A percentile compares a stretch with the other conserved stretches of the same genome.
Evolutionary conservation across 2,113 vertebrate genomes (phyloP).

Genomic region (Anas platyrhynchos): DNA sequence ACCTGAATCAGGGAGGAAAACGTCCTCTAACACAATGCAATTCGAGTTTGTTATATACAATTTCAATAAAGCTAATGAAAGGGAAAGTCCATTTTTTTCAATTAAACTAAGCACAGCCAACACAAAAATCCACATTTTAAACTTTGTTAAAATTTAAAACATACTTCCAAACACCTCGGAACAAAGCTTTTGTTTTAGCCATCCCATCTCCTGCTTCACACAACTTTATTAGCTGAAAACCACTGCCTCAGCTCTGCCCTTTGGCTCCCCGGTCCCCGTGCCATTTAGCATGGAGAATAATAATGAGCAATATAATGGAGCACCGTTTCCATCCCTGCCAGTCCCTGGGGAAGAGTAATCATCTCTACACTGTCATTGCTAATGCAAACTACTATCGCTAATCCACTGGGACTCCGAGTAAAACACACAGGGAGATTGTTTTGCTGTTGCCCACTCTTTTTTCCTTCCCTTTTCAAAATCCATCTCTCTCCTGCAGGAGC

Average conservation of each 20-base stretch:
- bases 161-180: background rate
- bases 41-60: background rate
- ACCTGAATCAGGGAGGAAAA: background rate
- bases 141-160: background rate
- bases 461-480: background rate
- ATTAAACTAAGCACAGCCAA: background rate
- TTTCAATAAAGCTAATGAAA: background rate
- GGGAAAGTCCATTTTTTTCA: background rate
- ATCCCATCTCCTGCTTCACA: constrained; percentile 16
- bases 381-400: constrained; percentile 43
- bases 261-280: constrained; percentile 25
- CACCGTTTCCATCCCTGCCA: constrained; percentile 21
- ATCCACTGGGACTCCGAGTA: constrained; percentile 18
- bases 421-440: constrained; percentile 44
- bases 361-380: constrained; percentile 49
- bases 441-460: background rate
- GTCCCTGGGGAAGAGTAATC: constrained; percentile 62
- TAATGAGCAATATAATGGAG: constrained; percentile 56
- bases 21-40: background rate
- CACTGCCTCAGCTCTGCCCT: constrained; percentile 31
- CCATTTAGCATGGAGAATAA: constrained; percentile 45
- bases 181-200: constrained; percentile 23
- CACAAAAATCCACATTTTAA: background rate
- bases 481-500: constrained; percentile 1
- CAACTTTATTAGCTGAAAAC: constrained; percentile 63